These are phyloP conservation scores for Platorchestia sp. DNA, from an alignment of 1,140 invertebrate species.

Conservation along the genomic window DNA sequence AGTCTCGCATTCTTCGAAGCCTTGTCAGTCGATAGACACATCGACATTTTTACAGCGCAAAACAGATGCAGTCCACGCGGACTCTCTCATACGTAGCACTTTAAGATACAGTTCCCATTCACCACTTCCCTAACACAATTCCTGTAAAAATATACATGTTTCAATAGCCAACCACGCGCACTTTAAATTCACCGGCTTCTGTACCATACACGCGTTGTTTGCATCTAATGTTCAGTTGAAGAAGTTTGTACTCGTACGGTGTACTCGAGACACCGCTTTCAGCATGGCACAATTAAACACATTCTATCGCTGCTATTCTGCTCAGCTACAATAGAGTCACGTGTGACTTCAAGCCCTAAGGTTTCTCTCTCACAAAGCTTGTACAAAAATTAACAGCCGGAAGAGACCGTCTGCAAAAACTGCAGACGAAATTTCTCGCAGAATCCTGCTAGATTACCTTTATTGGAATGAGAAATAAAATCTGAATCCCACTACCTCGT, in stretches of 20 bases:
- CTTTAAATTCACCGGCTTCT: not conserved
- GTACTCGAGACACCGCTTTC: not conserved
- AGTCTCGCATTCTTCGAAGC: not conserved
- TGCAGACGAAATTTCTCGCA: not conserved
- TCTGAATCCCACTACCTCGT: not conserved
- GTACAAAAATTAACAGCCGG: not conserved
- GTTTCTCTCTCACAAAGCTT: not conserved
- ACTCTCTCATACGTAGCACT: not conserved
- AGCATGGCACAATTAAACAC: not conserved
- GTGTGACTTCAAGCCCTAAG: not conserved
- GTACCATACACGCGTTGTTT: not conserved
- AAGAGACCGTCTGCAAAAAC: not conserved
- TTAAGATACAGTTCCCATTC: not conserved
- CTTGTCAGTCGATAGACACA: not conserved
- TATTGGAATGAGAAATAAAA: not conserved
- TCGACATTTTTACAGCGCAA: not conserved
- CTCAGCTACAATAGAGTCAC: not conserved
- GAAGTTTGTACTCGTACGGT: not conserved
- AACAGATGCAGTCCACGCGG: not conserved
- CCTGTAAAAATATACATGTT: not conserved
- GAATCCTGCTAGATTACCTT: not conserved
- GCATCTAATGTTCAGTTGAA: not conserved
- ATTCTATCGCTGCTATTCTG: not conserved
- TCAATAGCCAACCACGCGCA: not conserved
- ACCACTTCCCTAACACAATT: not conserved